Conservation (phyloP, 2,797 vertebrate species). For the Microtus californicus region DNA sequence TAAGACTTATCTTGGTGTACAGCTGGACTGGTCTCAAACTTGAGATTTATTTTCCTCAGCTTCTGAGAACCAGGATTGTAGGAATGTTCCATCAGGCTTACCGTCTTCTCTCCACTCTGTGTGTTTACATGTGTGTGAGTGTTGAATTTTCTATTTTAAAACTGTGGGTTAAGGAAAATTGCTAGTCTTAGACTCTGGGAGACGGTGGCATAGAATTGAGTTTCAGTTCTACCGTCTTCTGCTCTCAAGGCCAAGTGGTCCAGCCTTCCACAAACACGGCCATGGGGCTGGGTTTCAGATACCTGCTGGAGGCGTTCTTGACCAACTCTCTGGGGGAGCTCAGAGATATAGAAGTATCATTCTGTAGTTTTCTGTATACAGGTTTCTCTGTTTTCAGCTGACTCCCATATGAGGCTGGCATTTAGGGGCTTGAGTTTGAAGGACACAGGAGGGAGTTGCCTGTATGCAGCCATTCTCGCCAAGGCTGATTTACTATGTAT, state of each 20-base stretch:
- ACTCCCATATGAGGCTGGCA: not conserved
- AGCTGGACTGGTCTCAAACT: not conserved
- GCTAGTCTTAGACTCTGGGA: not conserved
- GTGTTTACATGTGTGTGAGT: too few relatives aligned
- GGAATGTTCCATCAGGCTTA: not conserved
- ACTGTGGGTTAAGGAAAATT: not conserved
- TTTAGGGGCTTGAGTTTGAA: not conserved
- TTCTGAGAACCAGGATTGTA: not conserved
- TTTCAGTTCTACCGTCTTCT: not conserved
- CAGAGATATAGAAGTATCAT: not conserved
- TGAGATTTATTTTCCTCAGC: not conserved
- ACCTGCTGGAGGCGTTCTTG: not conserved
- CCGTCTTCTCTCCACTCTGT: not conserved
- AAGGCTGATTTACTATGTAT: not conserved
- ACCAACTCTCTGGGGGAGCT: not conserved
- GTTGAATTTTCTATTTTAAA: not conserved
- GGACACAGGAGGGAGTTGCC: not conserved
- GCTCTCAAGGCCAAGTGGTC: not conserved
- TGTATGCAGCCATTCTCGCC: not conserved
- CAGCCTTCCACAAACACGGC: not conserved
- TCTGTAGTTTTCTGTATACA: not conserved
- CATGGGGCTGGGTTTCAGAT: not conserved
- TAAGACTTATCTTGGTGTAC: not conserved
- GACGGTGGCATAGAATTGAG: not conserved
- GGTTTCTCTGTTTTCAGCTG: not conserved